Evolutionary conservation across 2,113 vertebrate genomes (phyloP), one percentile per base, ranked within the genome.

Genomic region (Herpailurus yagouaroundi): DNA sequence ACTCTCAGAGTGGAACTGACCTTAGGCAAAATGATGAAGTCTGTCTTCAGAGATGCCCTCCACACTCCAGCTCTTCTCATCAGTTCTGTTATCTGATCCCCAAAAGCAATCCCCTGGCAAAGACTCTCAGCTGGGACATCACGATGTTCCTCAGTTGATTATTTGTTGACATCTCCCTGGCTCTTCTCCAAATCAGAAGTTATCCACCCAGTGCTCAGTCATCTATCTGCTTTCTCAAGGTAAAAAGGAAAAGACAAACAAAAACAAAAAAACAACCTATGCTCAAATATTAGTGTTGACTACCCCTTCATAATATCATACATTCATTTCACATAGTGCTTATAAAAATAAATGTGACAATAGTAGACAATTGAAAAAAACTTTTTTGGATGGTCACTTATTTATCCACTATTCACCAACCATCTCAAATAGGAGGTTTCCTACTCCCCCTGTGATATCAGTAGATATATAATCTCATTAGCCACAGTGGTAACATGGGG

Each of bases 31-130:
- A 83, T 71, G 36, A 79, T 55, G 57, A 76, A 76, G 18, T n/a
- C 18, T 25, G 13, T 95, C 48, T 76, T 88, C 16, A 74, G 48
- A 94, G 68, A 84, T 57, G 4, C 12, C 15, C 12, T 89, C 13
- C 10, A 10, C 1, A 18, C 12, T 33, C 31, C 13, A 68, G 31
- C 15, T 8, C 14, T 55, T 76, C 50, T 77, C 19, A 50, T 50
- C 2, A 38, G 21, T 13, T 74, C 15, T 86, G 31, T 84, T 52
- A 82, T 21, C 25, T 71, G 45, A 95, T 31, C n/a, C 69, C 93
- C 57, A 38, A 48, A 87, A 96, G 84, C 91, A 41, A 66, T 76
- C 48, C 27, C 63, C 31, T 19, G n/a, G 93, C 83, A 95, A 95
- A 95, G 16, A 64, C 27, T 82, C 50, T 66, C 50, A 83, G 27